phyloP scores from a whole-genome alignment of 2,113 vertebrate species.

The Aramus guarauna region DNA sequence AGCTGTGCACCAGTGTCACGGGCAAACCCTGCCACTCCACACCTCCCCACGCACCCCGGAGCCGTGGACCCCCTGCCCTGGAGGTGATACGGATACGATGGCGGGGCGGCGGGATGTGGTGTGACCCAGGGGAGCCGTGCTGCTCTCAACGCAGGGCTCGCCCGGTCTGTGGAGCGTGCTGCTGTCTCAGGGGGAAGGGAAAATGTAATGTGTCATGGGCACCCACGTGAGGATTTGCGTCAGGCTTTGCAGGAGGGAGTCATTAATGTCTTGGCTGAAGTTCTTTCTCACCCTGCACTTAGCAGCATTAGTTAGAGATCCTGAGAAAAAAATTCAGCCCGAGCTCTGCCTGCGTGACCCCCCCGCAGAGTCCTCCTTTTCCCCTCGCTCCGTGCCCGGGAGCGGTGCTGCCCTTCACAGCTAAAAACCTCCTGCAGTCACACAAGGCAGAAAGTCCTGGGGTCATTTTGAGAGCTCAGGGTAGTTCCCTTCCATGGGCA shows the following conservation, averaged over 20 bases:
- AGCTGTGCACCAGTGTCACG: neutral
- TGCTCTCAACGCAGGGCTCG: neutral
- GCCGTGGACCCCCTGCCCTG: accelerated
- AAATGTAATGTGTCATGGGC: neutral
- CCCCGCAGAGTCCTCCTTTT: neutral
- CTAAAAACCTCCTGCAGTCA: neutral
- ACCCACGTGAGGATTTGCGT: neutral
- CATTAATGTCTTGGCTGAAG: neutral
- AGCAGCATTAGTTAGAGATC: neutral
- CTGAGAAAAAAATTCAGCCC: neutral
- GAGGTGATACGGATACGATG: neutral
- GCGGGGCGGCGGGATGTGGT: neutral
- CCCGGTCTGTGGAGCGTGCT: neutral
- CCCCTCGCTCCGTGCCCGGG: neutral
- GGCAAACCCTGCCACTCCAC: neutral
- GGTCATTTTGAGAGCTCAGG: neutral
- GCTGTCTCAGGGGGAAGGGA: neutral
- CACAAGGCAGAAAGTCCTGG: neutral
- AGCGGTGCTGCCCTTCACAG: neutral
- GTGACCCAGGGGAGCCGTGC: accelerated
- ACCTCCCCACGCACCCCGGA: accelerated
- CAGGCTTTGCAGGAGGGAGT: neutral
- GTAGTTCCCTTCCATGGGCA: neutral
- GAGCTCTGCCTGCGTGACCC: neutral
- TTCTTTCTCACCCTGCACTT: neutral